phyloP scores from a whole-genome alignment of 2,113 vertebrate species.

The Numida meleagris region DNA sequence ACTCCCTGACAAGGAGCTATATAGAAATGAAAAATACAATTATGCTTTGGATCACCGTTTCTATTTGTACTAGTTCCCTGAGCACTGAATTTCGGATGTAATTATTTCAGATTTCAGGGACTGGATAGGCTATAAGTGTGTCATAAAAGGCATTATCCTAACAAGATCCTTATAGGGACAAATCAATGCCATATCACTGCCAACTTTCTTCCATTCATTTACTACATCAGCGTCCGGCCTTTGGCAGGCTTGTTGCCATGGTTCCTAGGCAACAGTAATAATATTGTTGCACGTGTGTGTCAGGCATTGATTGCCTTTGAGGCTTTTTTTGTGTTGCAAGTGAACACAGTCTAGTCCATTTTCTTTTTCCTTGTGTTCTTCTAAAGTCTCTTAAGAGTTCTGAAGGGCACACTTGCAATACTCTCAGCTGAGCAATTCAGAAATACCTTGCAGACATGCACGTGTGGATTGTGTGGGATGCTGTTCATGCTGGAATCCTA shows the following conservation, averaged over 20 bases:
- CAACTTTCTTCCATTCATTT: conserved; percentile 40
- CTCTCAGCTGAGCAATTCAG: conserved; percentile 32
- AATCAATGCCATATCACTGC: conserved; percentile 1
- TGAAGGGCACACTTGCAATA: conserved; percentile 17
- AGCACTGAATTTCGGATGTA: neutral
- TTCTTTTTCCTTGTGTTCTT: conserved; percentile 48
- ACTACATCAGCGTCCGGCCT: neutral
- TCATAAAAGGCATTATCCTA: neutral
- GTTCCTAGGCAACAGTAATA: conserved; percentile 57
- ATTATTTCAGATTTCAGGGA: neutral
- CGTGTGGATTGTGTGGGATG: neutral
- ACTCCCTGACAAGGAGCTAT: neutral
- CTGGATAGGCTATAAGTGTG: neutral
- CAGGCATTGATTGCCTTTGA: conserved; percentile 53
- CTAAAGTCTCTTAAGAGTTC: conserved; percentile 37
- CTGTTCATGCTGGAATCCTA: neutral
- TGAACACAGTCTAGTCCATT: conserved; percentile 1
- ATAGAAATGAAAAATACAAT: neutral
- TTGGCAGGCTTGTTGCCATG: conserved; percentile 3
- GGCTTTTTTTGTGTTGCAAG: conserved; percentile 52
- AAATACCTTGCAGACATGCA: neutral
- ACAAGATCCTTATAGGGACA: neutral
- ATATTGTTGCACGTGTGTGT: conserved; percentile 23
- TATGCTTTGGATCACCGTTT: neutral
- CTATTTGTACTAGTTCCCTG: neutral